Evolutionary conservation across 2,113 vertebrate species (phyloP).

Genomic region (Lethenteron camtschaticum): DNA sequence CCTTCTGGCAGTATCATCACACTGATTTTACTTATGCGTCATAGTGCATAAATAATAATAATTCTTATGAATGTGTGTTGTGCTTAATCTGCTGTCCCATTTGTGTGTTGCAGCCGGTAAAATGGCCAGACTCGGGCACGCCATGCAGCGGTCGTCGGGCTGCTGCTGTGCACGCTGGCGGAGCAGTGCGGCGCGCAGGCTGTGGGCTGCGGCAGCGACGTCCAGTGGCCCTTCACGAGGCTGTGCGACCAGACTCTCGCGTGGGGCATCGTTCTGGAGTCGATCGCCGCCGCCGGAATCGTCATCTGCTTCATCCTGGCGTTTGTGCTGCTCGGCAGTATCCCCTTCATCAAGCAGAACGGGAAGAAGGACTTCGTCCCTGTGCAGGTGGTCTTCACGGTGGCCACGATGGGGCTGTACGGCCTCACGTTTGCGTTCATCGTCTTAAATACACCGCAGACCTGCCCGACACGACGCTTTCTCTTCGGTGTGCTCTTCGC

Average conservation of each 20-base stretch:
- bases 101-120: too few relatives aligned
- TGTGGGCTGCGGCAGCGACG: constrained; percentile 30
- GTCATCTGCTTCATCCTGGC: constrained; percentile 41
- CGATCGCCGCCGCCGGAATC: constrained; percentile 36
- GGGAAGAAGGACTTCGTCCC: constrained; percentile 35
- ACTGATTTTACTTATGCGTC: too few relatives aligned
- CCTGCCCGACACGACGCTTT: constrained; percentile 58
- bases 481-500: constrained; percentile 66
- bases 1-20: too few relatives aligned
- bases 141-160: too few relatives aligned
- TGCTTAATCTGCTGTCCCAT: too few relatives aligned
- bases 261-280: constrained; percentile 72
- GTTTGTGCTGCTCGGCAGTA: constrained; percentile 48
- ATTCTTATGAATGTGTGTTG: too few relatives aligned
- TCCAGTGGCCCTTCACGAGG: constrained; percentile 53
- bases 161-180: too few relatives aligned
- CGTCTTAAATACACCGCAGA: constrained; percentile 44
- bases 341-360: constrained; percentile 41
- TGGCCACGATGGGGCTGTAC: constrained; percentile 56
- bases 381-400: constrained; percentile 37
- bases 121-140: too few relatives aligned
- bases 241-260: constrained; percentile 40
- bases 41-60: too few relatives aligned
- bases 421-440: constrained; percentile 65
- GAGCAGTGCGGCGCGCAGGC: too few relatives aligned